phyloP scores from a whole-genome alignment of 1,140 invertebrate species.

The Aphaenogaster rudis region DNA sequence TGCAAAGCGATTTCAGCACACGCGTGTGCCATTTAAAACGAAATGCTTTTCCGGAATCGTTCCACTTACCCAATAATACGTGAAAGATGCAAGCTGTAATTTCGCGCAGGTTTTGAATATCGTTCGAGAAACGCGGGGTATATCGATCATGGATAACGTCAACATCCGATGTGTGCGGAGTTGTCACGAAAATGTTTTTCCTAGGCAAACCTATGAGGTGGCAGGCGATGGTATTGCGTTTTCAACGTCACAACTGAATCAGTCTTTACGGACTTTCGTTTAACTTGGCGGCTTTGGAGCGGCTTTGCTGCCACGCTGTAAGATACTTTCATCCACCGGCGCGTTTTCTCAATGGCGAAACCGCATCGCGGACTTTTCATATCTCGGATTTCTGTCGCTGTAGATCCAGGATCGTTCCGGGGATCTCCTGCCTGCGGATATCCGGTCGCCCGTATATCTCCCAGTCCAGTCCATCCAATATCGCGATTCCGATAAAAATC shows the following conservation, averaged over 20 bases:
- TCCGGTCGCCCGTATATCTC: slow-evolving; percentile 29
- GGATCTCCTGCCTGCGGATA: slow-evolving; percentile 50
- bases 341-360: slow-evolving; percentile 57
- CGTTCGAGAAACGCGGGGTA: neutral
- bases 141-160: slow-evolving; percentile 53
- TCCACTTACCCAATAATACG: neutral
- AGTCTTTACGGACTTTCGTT: slow-evolving; percentile 63
- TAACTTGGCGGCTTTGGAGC: slow-evolving; percentile 56
- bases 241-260: slow-evolving; percentile 36
- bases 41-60: neutral
- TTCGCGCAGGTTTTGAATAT: slow-evolving; percentile 30
- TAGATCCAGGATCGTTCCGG: slow-evolving; percentile 27
- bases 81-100: slow-evolving; percentile 29
- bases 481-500: slow-evolving; percentile 57
- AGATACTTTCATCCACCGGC: slow-evolving; percentile 56
- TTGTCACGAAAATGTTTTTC: slow-evolving; percentile 55
- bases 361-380: slow-evolving; percentile 51
- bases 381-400: slow-evolving; percentile 53
- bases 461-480: slow-evolving; percentile 45
- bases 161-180: slow-evolving; percentile 41
- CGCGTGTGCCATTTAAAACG: neutral
- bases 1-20: neutral
- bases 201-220: slow-evolving; percentile 5
- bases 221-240: slow-evolving; percentile 35
- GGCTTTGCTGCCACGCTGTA: slow-evolving; percentile 43